Conservation (phyloP, 2,888 invertebrate species). For the Falcaria lacertinaria region DNA sequence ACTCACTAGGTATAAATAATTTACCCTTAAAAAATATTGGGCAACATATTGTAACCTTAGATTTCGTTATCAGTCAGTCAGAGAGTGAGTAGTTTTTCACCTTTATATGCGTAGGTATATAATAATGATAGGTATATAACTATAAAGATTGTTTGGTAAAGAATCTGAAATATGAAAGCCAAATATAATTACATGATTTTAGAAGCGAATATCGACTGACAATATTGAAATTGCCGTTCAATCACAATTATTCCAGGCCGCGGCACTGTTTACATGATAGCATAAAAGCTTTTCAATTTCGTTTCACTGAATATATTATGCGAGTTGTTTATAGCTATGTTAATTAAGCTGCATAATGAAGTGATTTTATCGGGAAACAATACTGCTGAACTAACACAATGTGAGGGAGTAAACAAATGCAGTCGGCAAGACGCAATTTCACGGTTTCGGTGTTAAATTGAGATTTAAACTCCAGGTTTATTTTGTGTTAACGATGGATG, state of each 20-base stretch:
- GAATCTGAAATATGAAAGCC: too few species aligned
- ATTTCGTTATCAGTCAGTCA: too few species aligned
- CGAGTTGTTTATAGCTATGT: slow-evolving; percentile 22
- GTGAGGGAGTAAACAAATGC: slow-evolving; percentile 8
- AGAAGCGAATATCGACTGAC: not conserved
- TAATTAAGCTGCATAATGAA: slow-evolving; percentile 43
- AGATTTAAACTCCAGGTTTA: too few species aligned
- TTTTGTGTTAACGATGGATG: too few species aligned
- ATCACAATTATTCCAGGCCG: slow-evolving; percentile 16
- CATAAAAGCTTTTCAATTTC: slow-evolving; percentile 28
- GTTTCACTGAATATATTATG: slow-evolving; percentile 20
- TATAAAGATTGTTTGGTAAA: too few species aligned
- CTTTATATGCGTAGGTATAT: too few species aligned
- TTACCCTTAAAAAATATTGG: too few species aligned
- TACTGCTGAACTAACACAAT: slow-evolving; percentile 22
- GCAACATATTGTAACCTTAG: too few species aligned
- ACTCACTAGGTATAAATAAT: too few species aligned
- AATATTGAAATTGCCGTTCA: not conserved
- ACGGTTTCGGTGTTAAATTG: slow-evolving; percentile 2
- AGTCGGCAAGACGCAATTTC: not conserved
- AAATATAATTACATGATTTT: not conserved
- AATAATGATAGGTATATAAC: too few species aligned
- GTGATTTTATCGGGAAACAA: slow-evolving; percentile 37
- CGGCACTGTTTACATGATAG: slow-evolving; percentile 8
- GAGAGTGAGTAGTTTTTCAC: too few species aligned